Evolutionary conservation across 2,113 vertebrate genomes (phyloP), one percentile per base, ranked within the genome.

Genomic region (Hiodon alosoides): DNA sequence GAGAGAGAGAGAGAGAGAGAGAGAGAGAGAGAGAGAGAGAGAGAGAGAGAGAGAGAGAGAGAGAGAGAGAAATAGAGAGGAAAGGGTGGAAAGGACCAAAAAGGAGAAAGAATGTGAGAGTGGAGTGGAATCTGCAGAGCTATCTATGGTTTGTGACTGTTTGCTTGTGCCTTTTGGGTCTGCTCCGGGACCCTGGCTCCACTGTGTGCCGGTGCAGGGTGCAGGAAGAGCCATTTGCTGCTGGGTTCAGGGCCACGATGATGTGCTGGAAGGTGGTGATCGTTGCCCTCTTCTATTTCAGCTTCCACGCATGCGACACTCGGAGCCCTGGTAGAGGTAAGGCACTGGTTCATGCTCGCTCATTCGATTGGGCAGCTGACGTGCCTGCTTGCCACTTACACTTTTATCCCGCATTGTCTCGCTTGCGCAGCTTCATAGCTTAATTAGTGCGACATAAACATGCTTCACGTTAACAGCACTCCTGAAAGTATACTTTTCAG

Each of bases 271-370:
- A 50, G 65, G 65, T 68, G 64, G 2, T 59, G 46, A 51, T 75
- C 65, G 5, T 75, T 2, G 64, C 55, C 14, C 13, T 75, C 47
- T 31, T 75, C 54, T 67, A 58, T 65, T 75, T 17, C 65, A 67
- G 11, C 5, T n/a, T 59, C n/a, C 64, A 16, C 64, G 51, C 47
- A 14, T 75, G 73, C 51, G 65, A 5, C 47, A 6, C 54, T 75
- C 73, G 58, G 54, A 53, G 13, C 5, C n/a, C 64, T 46, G 51
- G 11, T 65, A 67, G 65, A 75, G 73, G 73, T 75, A 67, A 50
- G 64, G 13, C 46, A 9, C 54, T 58, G 7, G 13, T 14, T 13
- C 55, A 17, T 48, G 17, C 13, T 7, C 53, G 4, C 46, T 14
- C 8, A 31, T 60, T 11, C 2, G 11, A 4, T 3, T n/a, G 31